A percentile compares a stretch with the other conserved stretches of the same genome.
Conservation (phyloP, 2,797 vertebrate genomes). For the Xiphorhynchus erythropygius region DNA sequence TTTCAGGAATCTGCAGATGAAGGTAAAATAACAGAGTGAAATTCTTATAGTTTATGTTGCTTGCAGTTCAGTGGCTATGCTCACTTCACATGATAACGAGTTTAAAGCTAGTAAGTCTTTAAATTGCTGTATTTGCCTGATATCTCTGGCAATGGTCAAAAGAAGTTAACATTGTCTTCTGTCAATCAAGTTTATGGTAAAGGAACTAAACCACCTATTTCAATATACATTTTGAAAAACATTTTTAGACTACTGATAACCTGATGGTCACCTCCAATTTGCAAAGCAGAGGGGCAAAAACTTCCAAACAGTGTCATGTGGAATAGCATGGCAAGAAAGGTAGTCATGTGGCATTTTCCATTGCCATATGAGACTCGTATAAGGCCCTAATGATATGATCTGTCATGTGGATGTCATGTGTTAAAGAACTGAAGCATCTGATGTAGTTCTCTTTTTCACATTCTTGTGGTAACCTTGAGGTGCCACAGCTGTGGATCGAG, state of each 20-base stretch:
- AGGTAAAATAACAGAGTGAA: neutral
- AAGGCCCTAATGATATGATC: neutral
- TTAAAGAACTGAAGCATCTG: neutral
- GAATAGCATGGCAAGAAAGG: neutral
- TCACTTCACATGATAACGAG: neutral
- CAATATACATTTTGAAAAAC: neutral
- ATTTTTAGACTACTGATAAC: neutral
- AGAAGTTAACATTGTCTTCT: neutral
- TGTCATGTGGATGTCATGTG: neutral
- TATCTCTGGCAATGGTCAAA: neutral
- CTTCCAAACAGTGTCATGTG: neutral
- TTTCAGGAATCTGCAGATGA: neutral
- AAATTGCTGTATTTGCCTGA: neutral
- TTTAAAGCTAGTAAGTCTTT: neutral
- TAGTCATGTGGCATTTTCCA: neutral
- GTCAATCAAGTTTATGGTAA: neutral
- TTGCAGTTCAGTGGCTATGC: neutral
- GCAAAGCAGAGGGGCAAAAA: neutral
- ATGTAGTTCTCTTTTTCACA: neutral
- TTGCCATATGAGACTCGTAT: neutral
- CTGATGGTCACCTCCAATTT: neutral
- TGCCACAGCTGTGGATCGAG: neutral
- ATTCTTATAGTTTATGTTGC: neutral
- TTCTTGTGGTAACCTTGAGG: neutral
- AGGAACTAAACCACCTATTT: neutral